A percentile compares a stretch with the other conserved stretches of the same genome.
Conservation (phyloP, 2,888 invertebrate genomes). For the Cancer borealis region DNA sequence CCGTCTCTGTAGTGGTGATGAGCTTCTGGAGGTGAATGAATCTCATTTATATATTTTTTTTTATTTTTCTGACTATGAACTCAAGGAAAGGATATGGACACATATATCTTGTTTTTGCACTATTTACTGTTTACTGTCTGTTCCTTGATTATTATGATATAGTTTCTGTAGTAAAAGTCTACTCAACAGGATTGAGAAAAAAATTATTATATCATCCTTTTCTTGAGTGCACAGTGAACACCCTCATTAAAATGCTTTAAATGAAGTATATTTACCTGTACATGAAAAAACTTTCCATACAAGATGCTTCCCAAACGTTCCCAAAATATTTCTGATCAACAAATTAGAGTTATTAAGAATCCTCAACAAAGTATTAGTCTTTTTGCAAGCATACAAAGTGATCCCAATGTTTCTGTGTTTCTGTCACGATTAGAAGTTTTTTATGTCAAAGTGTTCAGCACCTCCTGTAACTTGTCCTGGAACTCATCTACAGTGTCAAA, state of each 20-base stretch:
- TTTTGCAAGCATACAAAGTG: too few relatives aligned
- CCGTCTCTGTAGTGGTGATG: constrained; percentile 94
- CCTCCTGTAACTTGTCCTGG: too few relatives aligned
- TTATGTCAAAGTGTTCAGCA: too few relatives aligned
- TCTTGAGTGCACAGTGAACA: neutral
- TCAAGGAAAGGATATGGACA: neutral
- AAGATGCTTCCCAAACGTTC: neutral
- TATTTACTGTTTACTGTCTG: neutral
- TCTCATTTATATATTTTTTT: too few relatives aligned
- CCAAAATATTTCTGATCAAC: neutral
- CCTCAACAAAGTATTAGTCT: too few relatives aligned
- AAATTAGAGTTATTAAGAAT: too few relatives aligned
- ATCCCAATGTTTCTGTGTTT: too few relatives aligned
- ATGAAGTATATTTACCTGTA: neutral
- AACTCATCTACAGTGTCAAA: too few relatives aligned
- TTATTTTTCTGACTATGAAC: neutral
- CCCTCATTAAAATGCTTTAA: neutral
- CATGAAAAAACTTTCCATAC: neutral
- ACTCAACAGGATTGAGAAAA: neutral
- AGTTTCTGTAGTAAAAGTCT: neutral
- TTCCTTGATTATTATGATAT: neutral
- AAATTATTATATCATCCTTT: neutral
- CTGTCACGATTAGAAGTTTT: too few relatives aligned
- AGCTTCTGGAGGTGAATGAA: constrained; percentile 86
- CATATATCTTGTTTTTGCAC: neutral